A percentile compares a stretch with the other conserved stretches of the same genome.
These are phyloP conservation scores for Isichthys henryi DNA, from an alignment of 2,113 vertebrate species.

Conservation along the genomic window DNA sequence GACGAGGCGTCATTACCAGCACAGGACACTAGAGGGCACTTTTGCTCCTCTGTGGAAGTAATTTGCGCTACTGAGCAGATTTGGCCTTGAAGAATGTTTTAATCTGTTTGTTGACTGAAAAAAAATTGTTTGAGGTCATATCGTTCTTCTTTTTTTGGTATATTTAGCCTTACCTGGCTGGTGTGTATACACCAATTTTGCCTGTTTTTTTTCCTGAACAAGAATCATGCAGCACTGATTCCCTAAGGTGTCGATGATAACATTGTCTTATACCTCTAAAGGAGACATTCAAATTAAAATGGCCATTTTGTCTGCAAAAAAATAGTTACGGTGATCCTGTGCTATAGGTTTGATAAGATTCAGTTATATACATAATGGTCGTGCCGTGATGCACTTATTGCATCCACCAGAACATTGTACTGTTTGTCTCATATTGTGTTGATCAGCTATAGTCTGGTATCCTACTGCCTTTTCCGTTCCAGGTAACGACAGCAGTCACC, in stretches of 20 bases:
- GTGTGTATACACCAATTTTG: neutral
- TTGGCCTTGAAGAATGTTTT: neutral
- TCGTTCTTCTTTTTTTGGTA: neutral
- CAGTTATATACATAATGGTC: neutral
- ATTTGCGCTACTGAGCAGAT: neutral
- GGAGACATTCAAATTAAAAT: neutral
- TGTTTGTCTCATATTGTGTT: no score
- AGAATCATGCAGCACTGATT: neutral
- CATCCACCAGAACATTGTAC: neutral
- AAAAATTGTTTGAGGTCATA: neutral
- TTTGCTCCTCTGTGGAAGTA: neutral
- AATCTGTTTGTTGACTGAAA: neutral
- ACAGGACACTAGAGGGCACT: neutral
- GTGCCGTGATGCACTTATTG: neutral
- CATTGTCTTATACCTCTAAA: neutral
- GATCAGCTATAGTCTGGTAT: neutral
- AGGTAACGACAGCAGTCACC: conserved; percentile 86
- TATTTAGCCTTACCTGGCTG: neutral
- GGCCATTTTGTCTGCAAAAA: neutral
- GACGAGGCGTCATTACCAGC: neutral
- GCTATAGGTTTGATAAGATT: neutral
- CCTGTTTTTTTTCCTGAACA: neutral
- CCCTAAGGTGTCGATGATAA: neutral
- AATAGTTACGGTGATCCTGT: neutral
- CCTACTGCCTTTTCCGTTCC: conserved; percentile 38